Evolutionary conservation across 2,113 vertebrate genomes (phyloP), one percentile per base, ranked within the genome.

Genomic region (Gila orcuttii): DNA sequence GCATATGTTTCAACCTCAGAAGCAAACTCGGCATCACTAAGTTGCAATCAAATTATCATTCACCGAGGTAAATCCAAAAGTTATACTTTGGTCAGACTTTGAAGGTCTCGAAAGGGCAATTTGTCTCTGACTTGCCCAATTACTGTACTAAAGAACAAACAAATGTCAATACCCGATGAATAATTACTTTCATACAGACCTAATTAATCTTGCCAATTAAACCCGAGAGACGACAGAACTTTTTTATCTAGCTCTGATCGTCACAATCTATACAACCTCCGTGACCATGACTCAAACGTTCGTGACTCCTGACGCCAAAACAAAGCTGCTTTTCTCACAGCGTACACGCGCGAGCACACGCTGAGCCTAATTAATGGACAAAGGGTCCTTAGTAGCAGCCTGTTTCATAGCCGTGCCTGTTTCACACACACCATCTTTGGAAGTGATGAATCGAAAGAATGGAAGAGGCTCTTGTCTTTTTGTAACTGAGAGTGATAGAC

Each of bases 181-280:
- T 83, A 87, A 86, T 87, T 79, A 87, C 36, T 59, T 79, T 87
- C 81, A 73, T 73, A 78, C 74, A 69, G 28, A 47, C 50, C 86
- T 84, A 87, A 87, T 87, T 87, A 87, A 87, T 87, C 86, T 71
- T 69, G 33, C 81, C 86, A 86, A 86, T 86, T 86, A 86, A 86
- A 86, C 71, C 42, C 59, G 23, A 60, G 39, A 83, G 81, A 79
- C 76, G 73, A 78, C 31, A 59, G 17, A 87, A 52, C 55, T 66
- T 82, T 86, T 71, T 86, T 81, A 36, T 76, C 85, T 39, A 57
- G 33, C 85, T 33, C 69, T 52, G 59, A 75, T 82, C 79, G 42
- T 62, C 71, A 82, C 71, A 75, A 86, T 86, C 85, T 82, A 82
- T 82, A 82, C 79, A 74, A 79, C 64, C 75, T 76, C 28, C 6